Evolutionary conservation across 2,113 vertebrate species (phyloP), one percentile per base, ranked within the genome.

Genomic region (Tretioscincus oriximinensis): DNA sequence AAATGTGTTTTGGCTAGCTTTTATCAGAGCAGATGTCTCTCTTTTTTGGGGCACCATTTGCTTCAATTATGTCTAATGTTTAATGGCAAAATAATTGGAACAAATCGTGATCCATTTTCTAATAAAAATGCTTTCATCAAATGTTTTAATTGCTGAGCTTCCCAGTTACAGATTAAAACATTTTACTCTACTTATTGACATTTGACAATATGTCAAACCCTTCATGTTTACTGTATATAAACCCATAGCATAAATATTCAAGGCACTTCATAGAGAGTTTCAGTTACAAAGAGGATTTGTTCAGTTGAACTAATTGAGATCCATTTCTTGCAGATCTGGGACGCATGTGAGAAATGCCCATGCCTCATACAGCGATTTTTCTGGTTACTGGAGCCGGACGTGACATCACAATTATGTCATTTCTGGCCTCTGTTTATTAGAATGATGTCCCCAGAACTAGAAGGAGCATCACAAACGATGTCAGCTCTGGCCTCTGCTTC

Each of bases 1-100:
- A 73, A 67, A 85, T 88, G 86, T 78, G 86, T 90, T 90, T 82
- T 93, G 88, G 88, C 90, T 89, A 82, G 81, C 88, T 88, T 75
- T 90, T 84, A 91, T 91, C 81, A 86, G 31, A 87, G 74, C 90
- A 93, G 88, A 91, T 87, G 81, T 77, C 89, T 71, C 88, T 66
- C 86, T 92, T 90, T 87, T 91, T 86, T 88, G 76, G 81, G 69
- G 85, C 81, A 88, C 81, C 78, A 88, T 90, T 92, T 91, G 84
- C 78, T 87, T 92, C 91, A 90, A 93, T 91, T 84, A 86, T 92
- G 91, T 76, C 89, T 90, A 91, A 87, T 90, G 84, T 88, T 92
- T 90, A 93, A 91, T 84, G 86, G 81, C 84, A 89, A 85, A 83
- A 90, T 94, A 88, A 92, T 90, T 91, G 89, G 84, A 85, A 61